A percentile compares a stretch with the other conserved stretches of the same genome.
Conservation (phyloP, 2,797 vertebrate genomes). For the Trematocara caparti region DNA sequence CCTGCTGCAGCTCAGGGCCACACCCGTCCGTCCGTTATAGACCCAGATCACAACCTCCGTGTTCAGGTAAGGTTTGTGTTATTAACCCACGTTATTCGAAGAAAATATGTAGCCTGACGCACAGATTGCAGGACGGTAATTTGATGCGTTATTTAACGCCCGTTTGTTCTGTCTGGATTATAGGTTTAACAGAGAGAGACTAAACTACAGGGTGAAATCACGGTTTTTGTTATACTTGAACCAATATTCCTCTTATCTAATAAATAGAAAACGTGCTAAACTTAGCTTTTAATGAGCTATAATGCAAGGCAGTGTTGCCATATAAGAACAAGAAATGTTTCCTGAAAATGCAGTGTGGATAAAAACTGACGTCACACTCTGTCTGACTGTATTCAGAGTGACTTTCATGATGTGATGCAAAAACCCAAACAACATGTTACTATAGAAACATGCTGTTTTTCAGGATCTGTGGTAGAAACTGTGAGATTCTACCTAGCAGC, state of each 20-base stretch:
- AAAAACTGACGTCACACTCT: background rate
- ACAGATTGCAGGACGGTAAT: slow-evolving; percentile 12
- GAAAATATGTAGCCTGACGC: background rate
- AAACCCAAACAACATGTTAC: background rate
- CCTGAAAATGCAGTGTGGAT: background rate
- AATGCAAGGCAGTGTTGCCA: slow-evolving; percentile 1
- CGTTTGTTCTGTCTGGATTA: background rate
- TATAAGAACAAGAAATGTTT: slow-evolving; percentile 34
- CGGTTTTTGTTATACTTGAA: background rate
- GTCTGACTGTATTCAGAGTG: background rate
- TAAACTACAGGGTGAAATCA: background rate
- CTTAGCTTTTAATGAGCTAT: background rate
- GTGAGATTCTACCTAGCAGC: background rate
- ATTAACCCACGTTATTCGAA: accelerated
- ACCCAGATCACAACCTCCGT: background rate
- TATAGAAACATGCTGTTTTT: background rate
- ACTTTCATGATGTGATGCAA: background rate
- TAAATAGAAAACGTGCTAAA: background rate
- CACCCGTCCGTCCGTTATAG: background rate
- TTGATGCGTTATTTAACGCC: background rate
- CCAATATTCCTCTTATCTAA: background rate
- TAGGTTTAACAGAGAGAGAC: background rate
- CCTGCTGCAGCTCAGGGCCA: slow-evolving; percentile 24
- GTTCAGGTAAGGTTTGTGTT: slow-evolving; percentile 34
- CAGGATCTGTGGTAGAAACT: background rate